Conservation (phyloP, 1,140 invertebrate species). For the Macrocentrus cingulum region DNA sequence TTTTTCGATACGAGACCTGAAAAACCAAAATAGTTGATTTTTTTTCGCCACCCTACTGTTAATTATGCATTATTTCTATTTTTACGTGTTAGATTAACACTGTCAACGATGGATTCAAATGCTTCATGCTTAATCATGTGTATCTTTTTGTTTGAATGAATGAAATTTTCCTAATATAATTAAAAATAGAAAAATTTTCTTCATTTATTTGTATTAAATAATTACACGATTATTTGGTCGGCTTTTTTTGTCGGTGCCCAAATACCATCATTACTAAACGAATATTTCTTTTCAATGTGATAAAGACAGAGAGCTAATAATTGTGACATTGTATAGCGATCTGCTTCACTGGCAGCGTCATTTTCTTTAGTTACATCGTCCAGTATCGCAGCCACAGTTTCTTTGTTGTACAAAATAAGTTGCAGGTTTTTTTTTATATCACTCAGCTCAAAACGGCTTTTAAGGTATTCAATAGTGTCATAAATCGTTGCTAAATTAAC, state of each 20-base stretch:
- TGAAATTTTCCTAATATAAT: not conserved
- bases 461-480: slow-evolving; percentile 56
- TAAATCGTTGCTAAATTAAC: slow-evolving; percentile 58
- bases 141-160: slow-evolving; percentile 17
- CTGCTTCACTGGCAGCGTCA: slow-evolving; percentile 12
- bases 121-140: not conserved
- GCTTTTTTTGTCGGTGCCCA: slow-evolving; percentile 25
- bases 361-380: slow-evolving; percentile 37
- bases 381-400: slow-evolving; percentile 29
- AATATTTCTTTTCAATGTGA: slow-evolving; percentile 39
- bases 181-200: not conserved
- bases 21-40: too few species aligned
- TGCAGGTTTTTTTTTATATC: slow-evolving; percentile 61
- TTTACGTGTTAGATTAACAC: too few species aligned
- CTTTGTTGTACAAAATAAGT: slow-evolving; percentile 33
- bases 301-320: slow-evolving; percentile 46
- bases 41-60: too few species aligned
- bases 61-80: too few species aligned
- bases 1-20: too few species aligned
- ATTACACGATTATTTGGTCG: slow-evolving; percentile 8
- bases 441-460: slow-evolving; percentile 48
- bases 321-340: slow-evolving; percentile 30
- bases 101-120: not conserved
- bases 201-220: not conserved
- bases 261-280: slow-evolving; percentile 47